These are phyloP conservation scores for Melolontha melolontha DNA, from an alignment of 2,888 invertebrate genomes.

Conservation along the genomic window DNA sequence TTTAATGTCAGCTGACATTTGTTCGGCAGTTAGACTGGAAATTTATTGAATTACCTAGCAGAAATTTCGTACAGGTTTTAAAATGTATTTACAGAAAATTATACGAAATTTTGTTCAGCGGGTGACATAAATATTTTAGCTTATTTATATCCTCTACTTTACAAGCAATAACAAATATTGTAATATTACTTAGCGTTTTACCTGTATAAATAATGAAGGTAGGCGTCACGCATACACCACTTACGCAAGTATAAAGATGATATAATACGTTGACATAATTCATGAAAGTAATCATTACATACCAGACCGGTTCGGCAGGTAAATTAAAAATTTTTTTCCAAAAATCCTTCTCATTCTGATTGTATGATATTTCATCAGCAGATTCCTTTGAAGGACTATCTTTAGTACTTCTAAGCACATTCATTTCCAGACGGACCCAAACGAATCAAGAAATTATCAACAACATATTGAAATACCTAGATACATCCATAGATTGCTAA, in stretches of 20 bases:
- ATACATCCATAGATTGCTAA: no score
- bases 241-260: constrained; percentile 20
- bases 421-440: constrained; percentile 1
- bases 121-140: no score
- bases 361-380: constrained; percentile 10
- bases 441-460: no score
- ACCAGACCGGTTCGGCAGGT: constrained; percentile 40
- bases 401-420: constrained; percentile 1
- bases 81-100: no score
- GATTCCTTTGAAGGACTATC: not conserved
- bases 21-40: no score
- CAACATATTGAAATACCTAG: no score
- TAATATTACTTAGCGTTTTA: not conserved
- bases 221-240: constrained; percentile 11
- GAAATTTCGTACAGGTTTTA: no score
- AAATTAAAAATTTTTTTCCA: constrained; percentile 36
- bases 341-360: constrained; percentile 10
- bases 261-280: constrained; percentile 24
- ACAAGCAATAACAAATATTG: not conserved
- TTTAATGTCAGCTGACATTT: no score
- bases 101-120: no score
- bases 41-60: no score
- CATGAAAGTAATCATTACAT: constrained; percentile 13
- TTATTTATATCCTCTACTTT: not conserved
- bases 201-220: constrained; percentile 13